Conservation (phyloP, 1,140 invertebrate species). For the Probaryconus sp. region DNA sequence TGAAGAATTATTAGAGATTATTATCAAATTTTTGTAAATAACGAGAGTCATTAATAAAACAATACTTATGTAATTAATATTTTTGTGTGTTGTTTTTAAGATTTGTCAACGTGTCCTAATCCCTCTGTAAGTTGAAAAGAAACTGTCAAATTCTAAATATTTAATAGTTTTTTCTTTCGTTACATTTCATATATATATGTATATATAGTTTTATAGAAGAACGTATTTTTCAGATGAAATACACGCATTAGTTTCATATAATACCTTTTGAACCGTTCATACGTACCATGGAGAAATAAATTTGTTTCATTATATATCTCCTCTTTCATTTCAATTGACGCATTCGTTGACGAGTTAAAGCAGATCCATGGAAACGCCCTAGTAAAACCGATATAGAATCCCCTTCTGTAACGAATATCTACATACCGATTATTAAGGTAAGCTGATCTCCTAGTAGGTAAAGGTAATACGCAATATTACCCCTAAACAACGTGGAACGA, state of each 20-base stretch:
- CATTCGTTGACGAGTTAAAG: conserved; percentile 54
- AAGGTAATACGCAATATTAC: conserved; percentile 63
- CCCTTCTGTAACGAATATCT: conserved; percentile 57
- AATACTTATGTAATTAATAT: conserved; percentile 72
- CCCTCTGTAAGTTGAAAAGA: conserved; percentile 8
- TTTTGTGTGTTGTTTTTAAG: conserved; percentile 31
- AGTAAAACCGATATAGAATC: conserved; percentile 19
- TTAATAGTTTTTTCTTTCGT: too few species aligned
- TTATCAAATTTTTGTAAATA: conserved; percentile 78
- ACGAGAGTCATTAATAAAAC: conserved; percentile 78
- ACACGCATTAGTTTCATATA: too few species aligned
- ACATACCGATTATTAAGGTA: conserved; percentile 63
- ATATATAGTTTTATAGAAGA: too few species aligned
- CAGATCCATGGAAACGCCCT: conserved; percentile 63
- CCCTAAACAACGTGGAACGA: conserved; percentile 48
- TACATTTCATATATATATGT: too few species aligned
- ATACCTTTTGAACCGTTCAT: too few species aligned
- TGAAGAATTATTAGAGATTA: conserved; percentile 76
- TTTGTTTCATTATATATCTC: conserved; percentile 42
- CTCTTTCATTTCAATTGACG: conserved; percentile 43
- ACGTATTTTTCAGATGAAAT: too few species aligned
- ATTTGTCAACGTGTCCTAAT: too few species aligned
- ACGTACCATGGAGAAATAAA: conserved; percentile 7
- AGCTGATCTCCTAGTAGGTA: conserved; percentile 63
- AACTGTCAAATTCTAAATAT: neutral